These are phyloP conservation scores for Caloenas nicobarica DNA, from an alignment of 2,113 vertebrate species.

Conservation along the genomic window DNA sequence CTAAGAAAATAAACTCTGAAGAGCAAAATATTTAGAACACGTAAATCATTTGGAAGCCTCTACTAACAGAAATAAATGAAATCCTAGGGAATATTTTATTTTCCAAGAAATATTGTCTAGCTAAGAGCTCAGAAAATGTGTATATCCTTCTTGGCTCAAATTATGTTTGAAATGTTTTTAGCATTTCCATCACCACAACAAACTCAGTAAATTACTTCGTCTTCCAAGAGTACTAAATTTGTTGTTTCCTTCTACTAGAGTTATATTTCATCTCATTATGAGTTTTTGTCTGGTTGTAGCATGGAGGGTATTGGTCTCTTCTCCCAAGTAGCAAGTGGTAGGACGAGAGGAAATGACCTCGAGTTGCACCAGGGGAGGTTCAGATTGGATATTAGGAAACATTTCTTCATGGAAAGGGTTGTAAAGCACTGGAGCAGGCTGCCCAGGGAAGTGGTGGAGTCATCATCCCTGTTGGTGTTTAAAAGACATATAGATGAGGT, in stretches of 20 bases:
- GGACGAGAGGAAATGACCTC: too few relatives aligned
- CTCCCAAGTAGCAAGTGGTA: too few relatives aligned
- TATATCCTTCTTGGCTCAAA: neutral
- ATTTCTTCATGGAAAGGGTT: too few relatives aligned
- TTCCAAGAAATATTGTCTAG: neutral
- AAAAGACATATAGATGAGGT: too few relatives aligned
- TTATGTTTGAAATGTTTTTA: neutral
- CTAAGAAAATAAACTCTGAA: neutral
- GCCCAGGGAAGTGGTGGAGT: too few relatives aligned
- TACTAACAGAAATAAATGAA: neutral
- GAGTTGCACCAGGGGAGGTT: too few relatives aligned
- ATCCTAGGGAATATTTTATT: neutral
- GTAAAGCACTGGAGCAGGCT: too few relatives aligned
- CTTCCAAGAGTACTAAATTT: neutral
- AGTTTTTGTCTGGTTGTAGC: neutral
- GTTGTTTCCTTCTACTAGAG: neutral
- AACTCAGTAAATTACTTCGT: neutral
- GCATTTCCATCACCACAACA: neutral
- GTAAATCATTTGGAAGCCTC: neutral
- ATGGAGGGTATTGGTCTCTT: too few relatives aligned
- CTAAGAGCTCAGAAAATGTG: neutral
- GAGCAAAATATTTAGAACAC: neutral
- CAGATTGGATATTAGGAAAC: too few relatives aligned
- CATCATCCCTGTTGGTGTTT: too few relatives aligned
- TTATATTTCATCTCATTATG: neutral